phyloP scores from a whole-genome alignment of 2,888 invertebrate genomes.

The Sturmia bella region DNA sequence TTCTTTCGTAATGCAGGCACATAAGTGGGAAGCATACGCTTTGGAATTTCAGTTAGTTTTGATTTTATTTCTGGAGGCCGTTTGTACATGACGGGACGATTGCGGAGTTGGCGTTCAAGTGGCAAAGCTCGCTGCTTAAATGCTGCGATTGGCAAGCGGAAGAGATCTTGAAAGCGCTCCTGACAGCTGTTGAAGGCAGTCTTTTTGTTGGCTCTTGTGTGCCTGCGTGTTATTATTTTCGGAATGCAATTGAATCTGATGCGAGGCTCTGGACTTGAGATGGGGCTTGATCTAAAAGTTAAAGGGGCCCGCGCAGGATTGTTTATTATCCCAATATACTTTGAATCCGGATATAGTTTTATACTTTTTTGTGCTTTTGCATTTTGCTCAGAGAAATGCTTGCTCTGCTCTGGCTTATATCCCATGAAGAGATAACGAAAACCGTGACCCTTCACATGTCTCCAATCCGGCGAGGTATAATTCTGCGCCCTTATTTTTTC shows the following conservation, averaged over 20 bases:
- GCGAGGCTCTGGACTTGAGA: slow-evolving; percentile 10
- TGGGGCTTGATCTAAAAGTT: slow-evolving; percentile 65
- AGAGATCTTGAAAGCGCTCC: slow-evolving; percentile 76
- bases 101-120: slow-evolving; percentile 72
- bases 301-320: slow-evolving; percentile 71
- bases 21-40: slow-evolving; percentile 72
- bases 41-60: slow-evolving; percentile 72
- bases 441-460: slow-evolving; percentile 76
- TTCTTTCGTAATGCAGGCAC: slow-evolving; percentile 75
- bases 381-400: slow-evolving; percentile 35
- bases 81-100: slow-evolving; percentile 72
- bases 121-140: slow-evolving; percentile 72
- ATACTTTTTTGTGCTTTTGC: slow-evolving; percentile 68
- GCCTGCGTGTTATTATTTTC: slow-evolving; percentile 74
- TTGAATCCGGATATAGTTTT: slow-evolving; percentile 74
- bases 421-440: slow-evolving; percentile 73
- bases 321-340: slow-evolving; percentile 76
- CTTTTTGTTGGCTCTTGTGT: slow-evolving; percentile 77
- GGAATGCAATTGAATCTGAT: slow-evolving; percentile 76
- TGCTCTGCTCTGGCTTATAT: not conserved
- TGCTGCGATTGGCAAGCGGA: slow-evolving; percentile 73
- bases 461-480: slow-evolving; percentile 74
- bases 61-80: slow-evolving; percentile 66
- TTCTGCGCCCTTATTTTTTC: slow-evolving; percentile 65
- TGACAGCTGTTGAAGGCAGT: slow-evolving; percentile 78